Conservation (phyloP, 2,113 vertebrate species). For the Nothobranchius kuhntae region DNA sequence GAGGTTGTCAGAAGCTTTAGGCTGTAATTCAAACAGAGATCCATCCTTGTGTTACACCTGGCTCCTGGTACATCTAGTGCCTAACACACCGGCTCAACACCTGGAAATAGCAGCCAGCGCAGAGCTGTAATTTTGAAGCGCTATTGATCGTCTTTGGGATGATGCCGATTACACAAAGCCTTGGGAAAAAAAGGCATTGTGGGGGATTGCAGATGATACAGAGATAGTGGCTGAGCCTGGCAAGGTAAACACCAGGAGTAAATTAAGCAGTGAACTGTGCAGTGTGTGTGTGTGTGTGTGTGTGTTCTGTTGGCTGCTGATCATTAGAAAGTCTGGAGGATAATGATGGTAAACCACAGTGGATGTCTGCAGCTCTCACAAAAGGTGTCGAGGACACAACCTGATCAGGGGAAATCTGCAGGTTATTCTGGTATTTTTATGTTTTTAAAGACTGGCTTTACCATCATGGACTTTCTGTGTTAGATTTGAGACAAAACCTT, state of each 20-base stretch:
- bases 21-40: slow-evolving; percentile 60
- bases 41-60: slow-evolving; percentile 63
- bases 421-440: slow-evolving; percentile 6
- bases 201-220: slow-evolving; percentile 29
- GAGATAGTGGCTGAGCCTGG: slow-evolving; percentile 33
- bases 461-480: neutral
- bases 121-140: slow-evolving; percentile 41
- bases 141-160: slow-evolving; percentile 61
- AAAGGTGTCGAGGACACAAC: neutral
- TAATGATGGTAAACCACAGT: slow-evolving; percentile 10
- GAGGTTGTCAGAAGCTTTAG: slow-evolving; percentile 61
- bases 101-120: slow-evolving; percentile 39
- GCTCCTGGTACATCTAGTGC: slow-evolving; percentile 45
- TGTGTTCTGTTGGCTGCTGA: slow-evolving; percentile 22
- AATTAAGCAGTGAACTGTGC: slow-evolving; percentile 30
- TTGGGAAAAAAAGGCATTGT: slow-evolving; percentile 13
- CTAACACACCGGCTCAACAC: slow-evolving; percentile 36
- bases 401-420: slow-evolving; percentile 1
- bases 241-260: slow-evolving; percentile 36
- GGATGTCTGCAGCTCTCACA: slow-evolving; percentile 6
- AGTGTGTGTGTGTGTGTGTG: neutral
- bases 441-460: neutral
- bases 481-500: neutral
- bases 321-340: slow-evolving; percentile 15
- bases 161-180: slow-evolving; percentile 49